Base-by-base conservation (phyloP, 2,113 vertebrate genomes). In the Zosterops hypoxanthus region DNA sequence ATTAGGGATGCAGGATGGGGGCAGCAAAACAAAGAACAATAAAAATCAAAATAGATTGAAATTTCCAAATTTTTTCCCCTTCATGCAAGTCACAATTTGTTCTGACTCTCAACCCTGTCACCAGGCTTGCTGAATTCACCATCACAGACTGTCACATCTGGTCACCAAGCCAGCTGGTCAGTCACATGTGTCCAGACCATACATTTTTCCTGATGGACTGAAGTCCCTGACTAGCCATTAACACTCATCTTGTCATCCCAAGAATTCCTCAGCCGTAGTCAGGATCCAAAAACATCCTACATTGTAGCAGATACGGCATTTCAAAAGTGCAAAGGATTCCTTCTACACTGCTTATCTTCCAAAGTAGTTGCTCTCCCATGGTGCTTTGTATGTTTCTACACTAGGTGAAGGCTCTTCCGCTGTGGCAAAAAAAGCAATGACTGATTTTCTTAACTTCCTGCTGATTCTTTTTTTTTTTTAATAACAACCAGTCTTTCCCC, bases 271-370 rank as follows among this genome's bases (percentile, higher is more conserved):
- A 71, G 2, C 6, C 8, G 2, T 1, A 34, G 28, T 14, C 23
- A 60, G 13, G 14, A 64, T 28, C 47, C n/a, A 59, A 52, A 89
- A 52, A 0, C 6, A 36, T 23, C 34, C 15, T 14, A 10, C 6
- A 2, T 0, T 46, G 3, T 7, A 50, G 14, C 8, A 73, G 19
- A 65, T 6, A 0, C 0, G 13, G 2, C 6, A 0, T 26, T 23
- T 13, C 29, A 6, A 53, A 63, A 9, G 5, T 4, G 0, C 8
- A 59, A 57, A 65, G 2, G 12, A 22, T 8, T 31, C 21, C 22
- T 1, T 7, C 16, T 26, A 23, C 24, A 6, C 11, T 55, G 4
- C 7, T 68, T 13, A 24, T 26, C 47, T 60, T 70, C 29, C 34
- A 81, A 31, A 59, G 31, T 1, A 1, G 4, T 41, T 66, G 16